A percentile compares a stretch with the other conserved stretches of the same genome.
Conservation (phyloP, 2,113 vertebrate genomes). For the Callocephalon fimbriatum region DNA sequence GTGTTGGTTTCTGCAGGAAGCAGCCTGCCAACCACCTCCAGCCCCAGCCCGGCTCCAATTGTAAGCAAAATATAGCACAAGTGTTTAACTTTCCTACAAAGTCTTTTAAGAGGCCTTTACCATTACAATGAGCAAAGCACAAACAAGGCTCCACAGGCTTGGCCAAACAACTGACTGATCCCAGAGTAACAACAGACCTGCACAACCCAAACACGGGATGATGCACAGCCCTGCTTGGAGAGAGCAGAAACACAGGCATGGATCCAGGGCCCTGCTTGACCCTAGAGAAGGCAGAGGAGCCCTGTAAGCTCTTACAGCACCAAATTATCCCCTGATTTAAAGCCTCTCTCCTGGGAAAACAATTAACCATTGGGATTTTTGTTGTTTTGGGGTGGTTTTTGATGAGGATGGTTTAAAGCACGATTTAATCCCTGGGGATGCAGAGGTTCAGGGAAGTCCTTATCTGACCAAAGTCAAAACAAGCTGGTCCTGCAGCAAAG, state of each 20-base stretch:
- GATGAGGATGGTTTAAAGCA: neutral
- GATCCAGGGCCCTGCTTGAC: neutral
- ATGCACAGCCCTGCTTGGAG: neutral
- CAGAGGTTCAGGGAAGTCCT: neutral
- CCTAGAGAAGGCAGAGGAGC: neutral
- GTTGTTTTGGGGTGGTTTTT: neutral
- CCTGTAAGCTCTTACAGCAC: neutral
- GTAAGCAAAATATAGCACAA: slow-evolving; percentile 12
- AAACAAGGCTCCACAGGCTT: neutral
- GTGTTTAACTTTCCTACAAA: neutral
- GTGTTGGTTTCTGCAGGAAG: neutral
- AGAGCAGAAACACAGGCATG: neutral
- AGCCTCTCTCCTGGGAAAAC: neutral
- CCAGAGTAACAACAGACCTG: neutral
- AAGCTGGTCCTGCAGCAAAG: neutral
- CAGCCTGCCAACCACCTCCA: slow-evolving; percentile 14
- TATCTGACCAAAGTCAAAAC: neutral
- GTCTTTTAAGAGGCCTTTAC: neutral
- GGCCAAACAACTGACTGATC: neutral
- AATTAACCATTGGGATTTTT: neutral
- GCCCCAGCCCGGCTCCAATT: neutral
- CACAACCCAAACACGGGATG: neutral
- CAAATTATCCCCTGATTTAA: neutral
- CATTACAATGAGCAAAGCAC: neutral
- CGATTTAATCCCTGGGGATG: neutral